A percentile compares a stretch with the other conserved stretches of the same genome.
Evolutionary conservation across 2,888 invertebrate genomes (phyloP).

Genomic region (Caenorhabditis zanzibari): DNA sequence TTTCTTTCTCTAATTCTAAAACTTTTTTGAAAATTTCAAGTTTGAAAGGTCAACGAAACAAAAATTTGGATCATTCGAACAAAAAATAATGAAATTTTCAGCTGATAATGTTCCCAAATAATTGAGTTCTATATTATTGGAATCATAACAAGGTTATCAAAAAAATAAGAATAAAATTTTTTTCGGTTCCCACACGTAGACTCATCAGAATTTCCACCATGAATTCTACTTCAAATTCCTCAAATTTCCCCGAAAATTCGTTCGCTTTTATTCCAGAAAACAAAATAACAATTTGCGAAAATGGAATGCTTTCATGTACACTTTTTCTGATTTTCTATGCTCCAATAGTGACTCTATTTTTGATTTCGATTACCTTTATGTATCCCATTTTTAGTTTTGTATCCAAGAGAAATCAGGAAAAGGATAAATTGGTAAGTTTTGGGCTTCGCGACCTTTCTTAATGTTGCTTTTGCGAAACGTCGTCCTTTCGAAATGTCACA

Average conservation of each 20-base stretch:
- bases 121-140: background rate
- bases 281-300: background rate
- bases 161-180: no score
- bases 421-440: background rate
- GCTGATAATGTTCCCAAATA: background rate
- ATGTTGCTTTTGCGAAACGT: no score
- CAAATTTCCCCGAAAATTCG: background rate
- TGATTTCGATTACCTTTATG: conserved; percentile 1
- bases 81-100: background rate
- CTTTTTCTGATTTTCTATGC: conserved; percentile 1
- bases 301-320: background rate
- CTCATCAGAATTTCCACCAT: background rate
- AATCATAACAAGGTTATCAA: background rate
- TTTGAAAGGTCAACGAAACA: no score
- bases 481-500: no score
- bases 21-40: background rate
- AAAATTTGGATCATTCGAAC: no score
- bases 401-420: background rate
- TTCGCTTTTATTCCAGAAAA: background rate
- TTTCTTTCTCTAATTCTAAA: background rate
- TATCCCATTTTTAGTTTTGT: background rate
- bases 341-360: background rate
- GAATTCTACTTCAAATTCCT: background rate
- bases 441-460: no score
- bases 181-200: background rate